Evolutionary conservation across 2,888 invertebrate species (phyloP).

Genomic region (Dichetophora obliterata): DNA sequence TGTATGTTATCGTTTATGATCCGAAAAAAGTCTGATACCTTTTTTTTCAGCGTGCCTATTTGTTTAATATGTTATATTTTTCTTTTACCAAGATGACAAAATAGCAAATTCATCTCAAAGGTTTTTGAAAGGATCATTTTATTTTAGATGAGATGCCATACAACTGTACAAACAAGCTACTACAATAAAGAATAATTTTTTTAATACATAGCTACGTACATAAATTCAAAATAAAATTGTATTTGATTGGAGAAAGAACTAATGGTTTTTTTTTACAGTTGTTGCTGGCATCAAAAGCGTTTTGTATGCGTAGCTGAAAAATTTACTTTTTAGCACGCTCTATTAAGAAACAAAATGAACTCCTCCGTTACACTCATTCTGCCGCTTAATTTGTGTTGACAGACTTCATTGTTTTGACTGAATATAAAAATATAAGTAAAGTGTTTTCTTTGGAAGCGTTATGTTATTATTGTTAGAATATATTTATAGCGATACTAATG

Average conservation of each 20-base stretch:
- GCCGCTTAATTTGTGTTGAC: too few relatives aligned
- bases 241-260: slow-evolving; percentile 15
- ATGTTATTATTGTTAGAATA: too few relatives aligned
- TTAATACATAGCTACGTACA: too few relatives aligned
- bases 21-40: background rate
- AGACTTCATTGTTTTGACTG: too few relatives aligned
- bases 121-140: background rate
- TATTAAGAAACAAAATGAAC: slow-evolving; percentile 23
- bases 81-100: slow-evolving; percentile 39
- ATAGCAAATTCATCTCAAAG: slow-evolving; percentile 35
- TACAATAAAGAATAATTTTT: background rate
- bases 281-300: background rate
- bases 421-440: too few relatives aligned
- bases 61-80: background rate
- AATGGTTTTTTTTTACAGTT: background rate
- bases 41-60: slow-evolving; percentile 3
- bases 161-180: slow-evolving; percentile 61
- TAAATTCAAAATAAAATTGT: background rate
- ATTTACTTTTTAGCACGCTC: slow-evolving; percentile 36
- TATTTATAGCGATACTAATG: too few relatives aligned
- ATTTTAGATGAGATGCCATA: slow-evolving; percentile 44
- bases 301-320: slow-evolving; percentile 41
- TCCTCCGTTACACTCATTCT: too few relatives aligned
- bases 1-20: slow-evolving; percentile 44
- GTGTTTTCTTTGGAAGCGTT: too few relatives aligned